Evolutionary conservation across 1,140 invertebrate species (phyloP).

Genomic region (Cecropterus lyciades): DNA sequence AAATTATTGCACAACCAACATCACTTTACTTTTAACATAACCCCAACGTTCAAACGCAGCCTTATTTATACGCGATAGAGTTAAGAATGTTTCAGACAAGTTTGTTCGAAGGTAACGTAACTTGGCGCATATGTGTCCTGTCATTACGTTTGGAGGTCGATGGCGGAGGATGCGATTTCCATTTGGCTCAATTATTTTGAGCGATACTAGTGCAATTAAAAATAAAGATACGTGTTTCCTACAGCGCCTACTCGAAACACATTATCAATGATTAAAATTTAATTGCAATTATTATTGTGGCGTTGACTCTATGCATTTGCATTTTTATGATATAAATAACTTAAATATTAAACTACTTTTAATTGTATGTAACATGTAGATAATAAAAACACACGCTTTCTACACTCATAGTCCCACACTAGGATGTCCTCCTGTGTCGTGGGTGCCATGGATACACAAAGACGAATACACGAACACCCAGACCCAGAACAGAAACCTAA

Average conservation of each 20-base stretch:
- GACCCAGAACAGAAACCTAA: too few species aligned
- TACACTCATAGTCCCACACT: too few species aligned
- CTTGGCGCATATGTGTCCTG: constrained; percentile 57
- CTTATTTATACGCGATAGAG: constrained; percentile 35
- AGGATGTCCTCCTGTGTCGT: too few species aligned
- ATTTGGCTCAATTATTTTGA: constrained; percentile 58
- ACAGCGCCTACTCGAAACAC: background rate
- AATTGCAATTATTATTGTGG: constrained; percentile 20
- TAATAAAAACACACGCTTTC: too few species aligned
- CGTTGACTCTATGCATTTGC: too few species aligned
- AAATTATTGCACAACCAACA: constrained; percentile 48
- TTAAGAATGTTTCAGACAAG: constrained; percentile 18
- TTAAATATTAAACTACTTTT: too few species aligned
- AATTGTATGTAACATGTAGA: too few species aligned
- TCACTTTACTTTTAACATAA: constrained; percentile 13
- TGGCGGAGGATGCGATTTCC: constrained; percentile 67
- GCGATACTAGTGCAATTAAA: constrained; percentile 45
- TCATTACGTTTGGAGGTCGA: constrained; percentile 72
- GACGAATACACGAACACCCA: too few species aligned
- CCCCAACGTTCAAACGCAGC: constrained; percentile 1
- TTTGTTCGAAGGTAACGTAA: background rate
- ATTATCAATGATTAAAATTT: constrained; percentile 15
- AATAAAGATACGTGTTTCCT: constrained; percentile 30
- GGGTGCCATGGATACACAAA: too few species aligned
- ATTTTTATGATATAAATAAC: too few species aligned